phyloP scores from a whole-genome alignment of 1,140 invertebrate genomes.

The Rhagoletis pomonella region DNA sequence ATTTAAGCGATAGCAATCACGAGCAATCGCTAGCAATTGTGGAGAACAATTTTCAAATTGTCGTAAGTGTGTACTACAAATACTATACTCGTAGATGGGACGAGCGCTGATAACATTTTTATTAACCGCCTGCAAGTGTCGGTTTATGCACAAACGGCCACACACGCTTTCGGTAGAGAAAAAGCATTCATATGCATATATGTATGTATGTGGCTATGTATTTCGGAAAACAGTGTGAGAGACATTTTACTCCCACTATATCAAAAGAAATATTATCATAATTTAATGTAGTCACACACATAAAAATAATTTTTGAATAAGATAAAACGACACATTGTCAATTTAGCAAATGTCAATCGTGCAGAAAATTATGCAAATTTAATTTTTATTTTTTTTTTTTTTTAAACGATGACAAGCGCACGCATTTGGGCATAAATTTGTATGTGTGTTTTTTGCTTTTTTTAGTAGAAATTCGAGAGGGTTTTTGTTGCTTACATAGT shows the following conservation, averaged over 20 bases:
- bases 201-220: neutral
- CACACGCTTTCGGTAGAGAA: neutral
- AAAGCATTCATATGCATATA: neutral
- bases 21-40: neutral
- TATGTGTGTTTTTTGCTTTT: too few species aligned
- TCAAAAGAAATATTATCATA: neutral
- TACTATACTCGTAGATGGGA: neutral
- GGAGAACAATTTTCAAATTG: neutral
- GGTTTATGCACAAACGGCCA: neutral
- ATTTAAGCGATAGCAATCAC: neutral
- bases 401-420: neutral
- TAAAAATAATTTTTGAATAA: neutral
- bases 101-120: neutral
- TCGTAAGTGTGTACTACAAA: neutral
- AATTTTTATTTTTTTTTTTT: neutral
- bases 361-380: conserved; percentile 8
- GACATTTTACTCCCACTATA: neutral
- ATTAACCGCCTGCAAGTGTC: neutral
- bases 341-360: neutral
- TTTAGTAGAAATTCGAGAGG: too few species aligned
- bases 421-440: neutral
- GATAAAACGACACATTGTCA: neutral
- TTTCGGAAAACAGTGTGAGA: neutral
- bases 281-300: neutral
- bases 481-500: too few species aligned